Evolutionary conservation across 2,113 vertebrate genomes (phyloP).

Genomic region (Crotalus tigris): DNA sequence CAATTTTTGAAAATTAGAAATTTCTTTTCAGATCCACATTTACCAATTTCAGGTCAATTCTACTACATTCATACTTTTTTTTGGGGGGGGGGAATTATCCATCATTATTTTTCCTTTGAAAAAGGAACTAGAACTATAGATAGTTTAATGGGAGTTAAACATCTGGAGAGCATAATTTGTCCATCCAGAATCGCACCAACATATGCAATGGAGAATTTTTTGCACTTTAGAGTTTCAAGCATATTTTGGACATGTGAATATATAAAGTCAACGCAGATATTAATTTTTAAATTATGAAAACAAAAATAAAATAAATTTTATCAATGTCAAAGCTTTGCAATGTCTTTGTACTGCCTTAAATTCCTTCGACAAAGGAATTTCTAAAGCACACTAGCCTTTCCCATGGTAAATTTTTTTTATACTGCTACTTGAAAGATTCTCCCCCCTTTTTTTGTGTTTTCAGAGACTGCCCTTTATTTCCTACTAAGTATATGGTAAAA

Average conservation of each 20-base stretch:
- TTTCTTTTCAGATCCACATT: background rate
- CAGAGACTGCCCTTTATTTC: background rate
- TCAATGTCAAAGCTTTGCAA: background rate
- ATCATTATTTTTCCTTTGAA: background rate
- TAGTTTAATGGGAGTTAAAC: background rate
- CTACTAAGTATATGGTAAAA: background rate
- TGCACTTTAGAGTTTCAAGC: background rate
- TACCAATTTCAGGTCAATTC: background rate
- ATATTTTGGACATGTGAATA: background rate
- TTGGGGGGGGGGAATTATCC: background rate
- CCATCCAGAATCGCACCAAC: background rate
- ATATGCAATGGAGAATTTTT: background rate
- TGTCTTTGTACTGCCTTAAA: background rate
- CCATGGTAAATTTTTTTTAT: no score
- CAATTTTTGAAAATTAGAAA: background rate
- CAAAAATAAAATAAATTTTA: background rate
- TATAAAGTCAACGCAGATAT: background rate
- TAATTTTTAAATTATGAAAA: background rate
- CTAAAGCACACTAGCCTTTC: no score
- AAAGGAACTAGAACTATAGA: background rate
- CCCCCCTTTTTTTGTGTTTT: no score
- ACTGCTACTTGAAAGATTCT: no score
- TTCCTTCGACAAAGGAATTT: background rate
- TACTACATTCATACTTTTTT: background rate
- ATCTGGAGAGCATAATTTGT: background rate